Evolutionary conservation across 2,888 invertebrate species (phyloP).

Genomic region (Nematopogon swammerdamellus): DNA sequence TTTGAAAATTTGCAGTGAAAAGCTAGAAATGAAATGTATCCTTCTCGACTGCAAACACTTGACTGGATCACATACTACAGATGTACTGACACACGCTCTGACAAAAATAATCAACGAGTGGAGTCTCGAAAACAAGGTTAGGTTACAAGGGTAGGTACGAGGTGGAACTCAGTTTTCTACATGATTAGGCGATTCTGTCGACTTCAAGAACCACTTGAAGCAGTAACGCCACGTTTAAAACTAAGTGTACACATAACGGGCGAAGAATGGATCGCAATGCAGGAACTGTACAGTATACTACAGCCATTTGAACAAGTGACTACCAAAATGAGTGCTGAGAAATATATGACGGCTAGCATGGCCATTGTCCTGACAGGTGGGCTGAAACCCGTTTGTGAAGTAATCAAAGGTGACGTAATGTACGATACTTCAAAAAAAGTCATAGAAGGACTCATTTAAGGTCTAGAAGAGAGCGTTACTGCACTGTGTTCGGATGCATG

Average conservation of each 20-base stretch:
- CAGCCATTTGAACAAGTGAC: conserved; percentile 1
- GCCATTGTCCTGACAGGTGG: neutral
- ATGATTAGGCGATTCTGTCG: neutral
- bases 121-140: neutral
- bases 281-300: neutral
- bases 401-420: neutral
- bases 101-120: neutral
- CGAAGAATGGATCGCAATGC: neutral
- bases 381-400: neutral
- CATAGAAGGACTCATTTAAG: neutral
- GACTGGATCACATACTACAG: neutral
- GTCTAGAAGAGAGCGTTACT: too few species aligned
- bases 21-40: neutral
- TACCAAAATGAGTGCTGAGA: neutral
- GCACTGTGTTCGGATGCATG: too few species aligned
- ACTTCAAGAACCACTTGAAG: neutral
- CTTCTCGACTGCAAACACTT: neutral
- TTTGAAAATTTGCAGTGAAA: neutral
- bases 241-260: neutral
- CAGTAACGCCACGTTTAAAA: neutral
- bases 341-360: conserved; percentile 1
- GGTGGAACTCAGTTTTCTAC: neutral
- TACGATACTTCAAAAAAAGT: neutral
- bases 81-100: neutral
- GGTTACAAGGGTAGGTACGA: neutral